Evolutionary conservation across 2,888 invertebrate species (phyloP).

Genomic region (Epicampocera succincta): DNA sequence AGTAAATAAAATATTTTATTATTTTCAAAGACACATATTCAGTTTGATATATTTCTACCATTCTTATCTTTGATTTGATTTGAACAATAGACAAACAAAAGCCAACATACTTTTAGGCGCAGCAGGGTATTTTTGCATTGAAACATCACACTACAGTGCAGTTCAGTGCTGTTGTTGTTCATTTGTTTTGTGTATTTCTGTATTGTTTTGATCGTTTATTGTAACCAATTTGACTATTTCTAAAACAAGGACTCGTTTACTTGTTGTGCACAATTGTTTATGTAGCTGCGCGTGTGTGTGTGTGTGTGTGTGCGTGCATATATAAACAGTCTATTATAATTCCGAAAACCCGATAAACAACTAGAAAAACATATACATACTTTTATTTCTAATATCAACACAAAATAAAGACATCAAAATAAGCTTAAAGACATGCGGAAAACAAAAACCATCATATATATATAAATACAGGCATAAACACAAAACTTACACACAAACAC

Average conservation of each 20-base stretch:
- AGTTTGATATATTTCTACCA: background rate
- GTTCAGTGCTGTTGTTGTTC: background rate
- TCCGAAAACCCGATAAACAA: conserved; percentile 17
- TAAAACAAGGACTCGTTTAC: conserved; percentile 30
- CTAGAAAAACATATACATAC: background rate
- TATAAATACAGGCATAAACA: background rate
- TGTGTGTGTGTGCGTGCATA: background rate
- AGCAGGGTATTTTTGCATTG: conserved; percentile 26
- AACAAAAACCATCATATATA: conserved; percentile 5
- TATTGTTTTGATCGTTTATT: conserved; percentile 41
- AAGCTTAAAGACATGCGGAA: conserved; percentile 10
- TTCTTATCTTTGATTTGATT: conserved; percentile 38
- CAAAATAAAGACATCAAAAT: too few species aligned
- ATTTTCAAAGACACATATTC: too few species aligned
- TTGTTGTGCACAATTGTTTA: background rate
- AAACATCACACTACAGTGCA: background rate
- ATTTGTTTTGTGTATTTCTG: background rate
- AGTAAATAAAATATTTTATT: too few species aligned
- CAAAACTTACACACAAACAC: background rate
- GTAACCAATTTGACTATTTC: conserved; percentile 38
- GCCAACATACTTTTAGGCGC: conserved; percentile 51
- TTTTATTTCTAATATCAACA: conserved; percentile 5
- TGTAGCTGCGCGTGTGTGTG: background rate
- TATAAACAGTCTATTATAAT: conserved; percentile 44
- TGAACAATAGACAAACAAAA: conserved; percentile 27